Evolutionary conservation across 1,140 invertebrate species (phyloP), one percentile per base, ranked within the genome.

Genomic region (Trissolcus basalis): DNA sequence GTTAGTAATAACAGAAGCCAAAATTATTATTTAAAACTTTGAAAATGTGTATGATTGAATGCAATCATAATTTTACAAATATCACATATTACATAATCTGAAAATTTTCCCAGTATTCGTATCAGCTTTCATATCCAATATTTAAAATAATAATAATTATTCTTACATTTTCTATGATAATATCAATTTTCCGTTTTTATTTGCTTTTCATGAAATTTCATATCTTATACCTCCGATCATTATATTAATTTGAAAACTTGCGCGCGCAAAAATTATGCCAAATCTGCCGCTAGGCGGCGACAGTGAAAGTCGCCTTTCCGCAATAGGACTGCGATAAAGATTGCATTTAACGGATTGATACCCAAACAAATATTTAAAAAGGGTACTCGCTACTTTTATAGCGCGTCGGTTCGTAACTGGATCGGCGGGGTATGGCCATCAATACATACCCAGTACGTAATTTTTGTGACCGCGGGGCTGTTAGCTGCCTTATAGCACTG

Each of bases 381-480:
- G 90, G 90, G 90, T 90, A 84, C 86, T 90, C 88, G 87, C 83
- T 86, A 87, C 89, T 90, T 89, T 39, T 54, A 90, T 91, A 86
- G 85, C 83, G 82, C 81, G 81, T 85, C 39, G 61, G 63, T 78
- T 72, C 55, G 49, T 59, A 44, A 41, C 33, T 14, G 74, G 48
- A 60, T 64, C 67, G 81, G 84, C 86, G 89, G 89, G 89, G 90
- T 90, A 91, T 91, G 90, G 90, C 87, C 48, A 91, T 91, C 90
- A 90, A 91, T 89, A 90, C 90, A 91, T 91, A 90, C 89, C 85
- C 89, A 90, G 85, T 89, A 90, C 88, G 39, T 88, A 90, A 91
- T 91, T 89, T 90, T 91, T 90, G 85, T 61, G 68, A 80, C 51
- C 16, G 80, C 45, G 89, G 83, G 88, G 88, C 83, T 88, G 89